Evolutionary conservation across 1,140 invertebrate species (phyloP).

Genomic region (Cydia splendana): DNA sequence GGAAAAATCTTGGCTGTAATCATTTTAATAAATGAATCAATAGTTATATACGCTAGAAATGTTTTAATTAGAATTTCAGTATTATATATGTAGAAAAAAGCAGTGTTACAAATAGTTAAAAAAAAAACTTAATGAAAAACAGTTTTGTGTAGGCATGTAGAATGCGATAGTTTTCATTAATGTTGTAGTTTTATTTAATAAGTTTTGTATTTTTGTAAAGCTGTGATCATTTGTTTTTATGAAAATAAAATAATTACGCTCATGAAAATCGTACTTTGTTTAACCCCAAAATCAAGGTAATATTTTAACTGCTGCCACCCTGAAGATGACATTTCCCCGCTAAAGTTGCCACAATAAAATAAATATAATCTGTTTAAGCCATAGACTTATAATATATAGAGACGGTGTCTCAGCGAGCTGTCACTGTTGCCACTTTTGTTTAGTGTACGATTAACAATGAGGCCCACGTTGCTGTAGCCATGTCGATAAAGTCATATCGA

Average conservation of each 20-base stretch:
- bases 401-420: no score
- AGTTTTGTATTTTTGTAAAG: slow-evolving; percentile 32
- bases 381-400: no score
- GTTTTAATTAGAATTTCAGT: slow-evolving; percentile 5
- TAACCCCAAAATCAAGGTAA: not conserved
- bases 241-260: slow-evolving; percentile 15
- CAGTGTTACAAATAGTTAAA: slow-evolving; percentile 4
- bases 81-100: slow-evolving; percentile 1
- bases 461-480: no score
- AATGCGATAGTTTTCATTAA: slow-evolving; percentile 1
- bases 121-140: not conserved
- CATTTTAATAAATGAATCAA: not conserved
- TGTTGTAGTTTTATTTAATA: slow-evolving; percentile 22
- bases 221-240: slow-evolving; percentile 31
- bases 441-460: no score
- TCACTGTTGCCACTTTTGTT: no score
- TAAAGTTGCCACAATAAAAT: not conserved
- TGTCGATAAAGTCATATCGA: no score
- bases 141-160: slow-evolving; percentile 6
- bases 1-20: not conserved
- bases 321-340: not conserved
- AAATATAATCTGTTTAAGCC: no score
- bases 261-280: not conserved
- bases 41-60: slow-evolving; percentile 14
- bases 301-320: not conserved